These are phyloP conservation scores for Mola mola DNA, from an alignment of 2,113 vertebrate species.

Conservation along the genomic window DNA sequence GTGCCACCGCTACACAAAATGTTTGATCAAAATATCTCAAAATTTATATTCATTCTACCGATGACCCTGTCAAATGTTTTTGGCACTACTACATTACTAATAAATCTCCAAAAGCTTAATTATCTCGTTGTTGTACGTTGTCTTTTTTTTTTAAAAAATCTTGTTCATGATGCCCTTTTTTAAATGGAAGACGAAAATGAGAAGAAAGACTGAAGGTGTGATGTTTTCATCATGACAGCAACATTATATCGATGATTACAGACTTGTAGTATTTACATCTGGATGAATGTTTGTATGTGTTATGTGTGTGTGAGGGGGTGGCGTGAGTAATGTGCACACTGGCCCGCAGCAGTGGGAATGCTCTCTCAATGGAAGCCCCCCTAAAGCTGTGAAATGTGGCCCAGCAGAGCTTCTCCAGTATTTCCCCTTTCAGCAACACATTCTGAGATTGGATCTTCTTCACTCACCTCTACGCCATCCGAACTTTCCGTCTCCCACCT, in stretches of 20 bases:
- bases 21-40: too few species aligned
- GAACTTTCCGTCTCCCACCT: conserved; percentile 7
- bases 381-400: conserved; percentile 40
- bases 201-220: too few species aligned
- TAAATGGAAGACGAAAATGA: too few species aligned
- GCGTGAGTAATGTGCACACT: conserved; percentile 32
- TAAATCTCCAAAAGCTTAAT: too few species aligned
- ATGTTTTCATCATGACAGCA: background rate
- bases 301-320: conserved; percentile 32
- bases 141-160: too few species aligned
- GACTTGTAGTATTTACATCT: background rate
- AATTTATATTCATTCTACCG: too few species aligned
- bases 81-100: too few species aligned
- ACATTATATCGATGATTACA: background rate
- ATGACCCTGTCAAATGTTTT: too few species aligned
- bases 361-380: conserved; percentile 39
- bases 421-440: conserved; percentile 37
- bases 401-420: conserved; percentile 41
- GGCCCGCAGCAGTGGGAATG: conserved; percentile 28
- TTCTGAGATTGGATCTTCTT: conserved; percentile 51
- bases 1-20: too few species aligned
- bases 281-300: background rate
- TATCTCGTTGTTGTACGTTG: too few species aligned
- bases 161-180: too few species aligned
- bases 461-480: conserved; percentile 1